phyloP scores from a whole-genome alignment of 2,888 invertebrate genomes.

The Drosophila setosimentum region DNA sequence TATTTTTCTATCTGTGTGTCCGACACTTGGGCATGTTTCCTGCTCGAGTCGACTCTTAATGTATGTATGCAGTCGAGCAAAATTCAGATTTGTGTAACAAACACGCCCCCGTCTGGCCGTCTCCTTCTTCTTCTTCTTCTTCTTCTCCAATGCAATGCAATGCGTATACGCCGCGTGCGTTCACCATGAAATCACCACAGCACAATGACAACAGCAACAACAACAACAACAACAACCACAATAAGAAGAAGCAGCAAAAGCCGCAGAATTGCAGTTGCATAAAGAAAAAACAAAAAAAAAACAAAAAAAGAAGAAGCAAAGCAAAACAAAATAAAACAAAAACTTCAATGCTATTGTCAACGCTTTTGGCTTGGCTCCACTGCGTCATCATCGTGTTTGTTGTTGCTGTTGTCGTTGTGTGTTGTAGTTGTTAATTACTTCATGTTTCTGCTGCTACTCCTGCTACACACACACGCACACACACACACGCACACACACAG shows the following conservation, averaged over 20 bases:
- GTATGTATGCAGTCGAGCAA: slow-evolving; percentile 31
- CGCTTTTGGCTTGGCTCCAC: slow-evolving; percentile 69
- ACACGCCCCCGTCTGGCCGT: slow-evolving; percentile 7
- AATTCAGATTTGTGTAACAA: slow-evolving; percentile 40
- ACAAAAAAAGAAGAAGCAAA: background rate
- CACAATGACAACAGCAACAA: slow-evolving; percentile 54
- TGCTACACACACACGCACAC: slow-evolving; percentile 57
- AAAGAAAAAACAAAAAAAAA: slow-evolving; percentile 4
- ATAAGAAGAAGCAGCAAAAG: slow-evolving; percentile 4
- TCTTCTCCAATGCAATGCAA: slow-evolving; percentile 18
- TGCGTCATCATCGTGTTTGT: slow-evolving; percentile 60
- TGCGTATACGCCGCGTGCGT: slow-evolving; percentile 75
- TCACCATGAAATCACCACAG: slow-evolving; percentile 65
- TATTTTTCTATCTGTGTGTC: slow-evolving; percentile 55
- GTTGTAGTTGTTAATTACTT: slow-evolving; percentile 80
- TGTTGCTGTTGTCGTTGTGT: slow-evolving; percentile 44
- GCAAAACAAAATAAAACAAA: slow-evolving; percentile 8
- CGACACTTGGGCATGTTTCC: slow-evolving; percentile 80
- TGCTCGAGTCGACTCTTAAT: slow-evolving; percentile 41
- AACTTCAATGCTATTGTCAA: slow-evolving; percentile 76
- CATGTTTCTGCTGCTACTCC: slow-evolving; percentile 61
- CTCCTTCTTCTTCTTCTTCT: background rate
- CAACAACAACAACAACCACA: slow-evolving; percentile 34
- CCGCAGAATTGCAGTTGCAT: slow-evolving; percentile 25
- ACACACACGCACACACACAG: slow-evolving; percentile 39